phyloP scores from a whole-genome alignment of 2,113 vertebrate genomes.

The Rallus limicola region DNA sequence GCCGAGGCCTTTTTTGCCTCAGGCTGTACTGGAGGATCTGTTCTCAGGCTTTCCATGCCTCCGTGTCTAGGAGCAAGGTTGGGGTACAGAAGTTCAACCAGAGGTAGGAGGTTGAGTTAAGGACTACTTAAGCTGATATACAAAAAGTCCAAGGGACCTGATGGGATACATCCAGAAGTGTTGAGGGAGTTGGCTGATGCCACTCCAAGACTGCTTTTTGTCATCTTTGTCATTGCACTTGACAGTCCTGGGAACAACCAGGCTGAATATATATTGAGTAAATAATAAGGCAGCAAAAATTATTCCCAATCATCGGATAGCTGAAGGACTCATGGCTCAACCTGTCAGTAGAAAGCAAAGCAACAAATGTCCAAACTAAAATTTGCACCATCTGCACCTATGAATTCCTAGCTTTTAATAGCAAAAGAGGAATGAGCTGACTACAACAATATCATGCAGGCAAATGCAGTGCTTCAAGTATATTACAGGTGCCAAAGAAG shows the following conservation, averaged over 20 bases:
- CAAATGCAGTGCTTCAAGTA: background rate
- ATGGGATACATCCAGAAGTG: background rate
- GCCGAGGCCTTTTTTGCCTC: background rate
- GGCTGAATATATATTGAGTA: background rate
- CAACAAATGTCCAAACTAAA: background rate
- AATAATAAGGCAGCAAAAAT: background rate
- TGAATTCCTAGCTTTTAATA: background rate
- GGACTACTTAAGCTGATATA: background rate
- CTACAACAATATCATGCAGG: background rate
- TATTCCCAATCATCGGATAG: background rate
- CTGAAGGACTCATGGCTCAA: background rate
- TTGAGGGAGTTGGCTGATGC: background rate
- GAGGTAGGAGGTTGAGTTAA: background rate
- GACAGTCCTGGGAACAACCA: background rate
- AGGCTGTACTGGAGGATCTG: background rate
- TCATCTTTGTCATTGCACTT: background rate
- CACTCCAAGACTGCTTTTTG: background rate
- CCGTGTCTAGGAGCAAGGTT: background rate
- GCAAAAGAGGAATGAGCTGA: background rate
- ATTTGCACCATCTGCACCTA: background rate
- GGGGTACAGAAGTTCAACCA: background rate
- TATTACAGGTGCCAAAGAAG: background rate
- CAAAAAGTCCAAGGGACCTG: background rate
- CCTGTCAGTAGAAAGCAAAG: background rate
- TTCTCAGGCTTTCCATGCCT: background rate